phyloP scores from a whole-genome alignment of 1,140 invertebrate species.

The Drosophila punjabiensis region DNA sequence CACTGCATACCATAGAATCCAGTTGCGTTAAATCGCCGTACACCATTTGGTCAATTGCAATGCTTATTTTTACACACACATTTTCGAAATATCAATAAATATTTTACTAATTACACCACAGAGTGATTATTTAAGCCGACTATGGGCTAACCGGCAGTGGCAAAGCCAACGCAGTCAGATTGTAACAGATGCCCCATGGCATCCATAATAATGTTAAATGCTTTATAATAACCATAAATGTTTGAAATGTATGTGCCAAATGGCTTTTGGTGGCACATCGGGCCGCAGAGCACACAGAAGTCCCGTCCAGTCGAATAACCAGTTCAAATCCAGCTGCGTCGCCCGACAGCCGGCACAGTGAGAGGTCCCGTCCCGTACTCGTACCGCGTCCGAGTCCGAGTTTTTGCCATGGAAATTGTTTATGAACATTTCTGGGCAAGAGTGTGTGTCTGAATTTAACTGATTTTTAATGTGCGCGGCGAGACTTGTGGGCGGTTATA shows the following conservation, averaged over 20 bases:
- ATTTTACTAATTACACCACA: conserved; percentile 56
- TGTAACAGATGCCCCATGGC: conserved; percentile 73
- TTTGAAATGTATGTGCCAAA: conserved; percentile 81
- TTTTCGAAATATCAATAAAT: conserved; percentile 56
- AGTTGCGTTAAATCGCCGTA: conserved; percentile 13
- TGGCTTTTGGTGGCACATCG: conserved; percentile 59
- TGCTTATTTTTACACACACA: conserved; percentile 28
- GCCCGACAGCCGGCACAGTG: conserved; percentile 59
- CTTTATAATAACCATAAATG: conserved; percentile 84
- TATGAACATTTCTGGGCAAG: conserved; percentile 53
- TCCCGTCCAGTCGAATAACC: conserved; percentile 23
- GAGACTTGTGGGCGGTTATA: conserved; percentile 61
- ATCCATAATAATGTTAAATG: conserved; percentile 82
- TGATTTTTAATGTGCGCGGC: conserved; percentile 74
- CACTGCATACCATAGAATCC: background rate
- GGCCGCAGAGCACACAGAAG: conserved; percentile 39
- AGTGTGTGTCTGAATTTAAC: conserved; percentile 70
- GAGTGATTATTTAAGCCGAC: conserved; percentile 53
- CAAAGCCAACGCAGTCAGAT: too few species aligned
- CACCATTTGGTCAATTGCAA: conserved; percentile 35
- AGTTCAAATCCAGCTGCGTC: conserved; percentile 57
- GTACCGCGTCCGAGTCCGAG: background rate
- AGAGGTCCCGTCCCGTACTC: conserved; percentile 34
- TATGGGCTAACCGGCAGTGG: conserved; percentile 21
- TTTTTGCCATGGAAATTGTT: conserved; percentile 73